Evolutionary conservation across 1,140 invertebrate species (phyloP), one percentile per base, ranked within the genome.

Genomic region (Pseudachorutes palmiensis): DNA sequence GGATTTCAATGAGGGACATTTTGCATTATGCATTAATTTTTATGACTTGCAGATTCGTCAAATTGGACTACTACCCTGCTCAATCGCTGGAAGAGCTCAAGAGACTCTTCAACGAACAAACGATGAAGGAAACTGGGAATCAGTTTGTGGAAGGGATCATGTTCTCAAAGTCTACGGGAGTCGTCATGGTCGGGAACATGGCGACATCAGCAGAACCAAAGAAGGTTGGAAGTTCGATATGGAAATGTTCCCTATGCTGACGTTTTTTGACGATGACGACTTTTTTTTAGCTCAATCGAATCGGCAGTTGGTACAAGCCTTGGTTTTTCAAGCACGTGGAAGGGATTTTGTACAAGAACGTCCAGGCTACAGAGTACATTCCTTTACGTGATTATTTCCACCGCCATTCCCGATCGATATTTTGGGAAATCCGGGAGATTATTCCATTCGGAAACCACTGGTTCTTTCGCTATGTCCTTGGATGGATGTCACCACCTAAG

Each of bases 321-420:
- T 92, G 90, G 90, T 92, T 92, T 79, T 92, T 86, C 79, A 85
- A 83, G 57, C 88, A 92, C 77, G 89, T 90, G 0, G 80, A 87
- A 68, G 74, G 61, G 0, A 82, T 79, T 70, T 70, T 85, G n/a
- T 9, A 24, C 3, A 26, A 26, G 24, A 55, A 55, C 5, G 79
- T 75, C 19, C 76, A 74, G 5, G 78, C 77, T 2, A 62, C 78
- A 12, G 90, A 92, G 74, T 91, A 88, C 76, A 88, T 92, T 69
- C 90, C 90, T 0, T 75, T 91, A 0, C 26, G 70, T 29, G 59
- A 92, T 74, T 92, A 92, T 76, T 92, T 90, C 74, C 90, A 92
- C 75, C 81, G 90, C 66, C 90, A 92, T 71, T 88, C 88, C 0
- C 81, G 83, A 70, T 86, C 88, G 67, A 55, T 72, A 16, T 73